A percentile compares a stretch with the other conserved stretches of the same genome.
Conservation (phyloP, 2,888 invertebrate genomes). For the Noctua janthina region DNA sequence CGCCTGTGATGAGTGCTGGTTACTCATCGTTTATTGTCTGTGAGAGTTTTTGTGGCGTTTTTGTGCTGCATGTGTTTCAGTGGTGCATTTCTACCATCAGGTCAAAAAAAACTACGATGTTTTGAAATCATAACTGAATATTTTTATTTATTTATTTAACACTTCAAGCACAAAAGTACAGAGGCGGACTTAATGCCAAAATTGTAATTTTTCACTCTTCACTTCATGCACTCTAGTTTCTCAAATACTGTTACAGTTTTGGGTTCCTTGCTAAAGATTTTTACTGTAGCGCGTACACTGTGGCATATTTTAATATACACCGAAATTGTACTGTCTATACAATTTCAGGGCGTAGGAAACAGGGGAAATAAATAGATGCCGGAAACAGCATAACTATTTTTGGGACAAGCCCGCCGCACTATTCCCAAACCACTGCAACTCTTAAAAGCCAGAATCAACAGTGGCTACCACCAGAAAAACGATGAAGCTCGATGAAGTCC, state of each 20-base stretch:
- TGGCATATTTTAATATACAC: not conserved
- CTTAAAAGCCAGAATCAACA: no score
- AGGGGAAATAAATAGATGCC: no score
- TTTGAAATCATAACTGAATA: not conserved
- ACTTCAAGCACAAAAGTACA: no score
- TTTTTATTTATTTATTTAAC: no score
- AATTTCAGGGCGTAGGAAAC: not conserved
- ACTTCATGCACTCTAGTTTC: not conserved
- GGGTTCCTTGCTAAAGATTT: not conserved
- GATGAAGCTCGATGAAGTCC: no score
- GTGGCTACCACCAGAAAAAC: no score
- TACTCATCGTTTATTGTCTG: constrained; percentile 31
- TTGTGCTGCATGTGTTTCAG: not conserved
- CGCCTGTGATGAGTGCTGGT: constrained; percentile 51
- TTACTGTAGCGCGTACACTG: no score
- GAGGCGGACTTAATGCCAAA: no score
- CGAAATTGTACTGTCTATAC: not conserved
- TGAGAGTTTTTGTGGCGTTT: constrained; percentile 35
- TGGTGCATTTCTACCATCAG: not conserved
- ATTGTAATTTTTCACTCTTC: not conserved
- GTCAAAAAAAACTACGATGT: not conserved
- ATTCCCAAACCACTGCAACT: no score
- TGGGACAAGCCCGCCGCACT: no score
- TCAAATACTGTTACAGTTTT: not conserved
- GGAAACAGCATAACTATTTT: no score